These are phyloP conservation scores for Gymnarchus niloticus DNA, from an alignment of 2,113 vertebrate species.

Conservation along the genomic window DNA sequence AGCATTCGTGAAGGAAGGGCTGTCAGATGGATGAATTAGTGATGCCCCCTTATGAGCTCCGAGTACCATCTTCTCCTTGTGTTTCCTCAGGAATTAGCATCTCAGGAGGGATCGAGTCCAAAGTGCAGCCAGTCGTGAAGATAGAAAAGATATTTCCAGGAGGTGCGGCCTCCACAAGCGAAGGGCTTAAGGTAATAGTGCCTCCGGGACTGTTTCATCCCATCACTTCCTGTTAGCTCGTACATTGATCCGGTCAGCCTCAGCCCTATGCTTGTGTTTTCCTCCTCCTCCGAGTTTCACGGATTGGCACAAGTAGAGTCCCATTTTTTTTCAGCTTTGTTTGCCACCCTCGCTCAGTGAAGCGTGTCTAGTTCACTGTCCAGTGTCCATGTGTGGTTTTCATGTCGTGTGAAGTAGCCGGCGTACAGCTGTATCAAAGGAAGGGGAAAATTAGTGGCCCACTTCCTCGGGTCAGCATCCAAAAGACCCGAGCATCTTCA, in stretches of 20 bases:
- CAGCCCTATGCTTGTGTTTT: too few relatives aligned
- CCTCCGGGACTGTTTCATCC: background rate
- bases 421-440: too few relatives aligned
- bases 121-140: conserved; percentile 87
- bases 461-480: too few relatives aligned
- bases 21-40: background rate
- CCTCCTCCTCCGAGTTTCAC: too few relatives aligned
- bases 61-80: background rate
- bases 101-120: conserved; percentile 88
- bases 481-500: conserved; percentile 44
- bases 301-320: too few relatives aligned
- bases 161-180: conserved; percentile 81
- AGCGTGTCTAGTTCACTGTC: too few relatives aligned
- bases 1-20: background rate
- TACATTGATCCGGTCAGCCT: background rate
- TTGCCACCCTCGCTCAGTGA: too few relatives aligned
- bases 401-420: too few relatives aligned
- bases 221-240: background rate
- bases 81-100: conserved; percentile 82
- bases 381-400: too few relatives aligned
- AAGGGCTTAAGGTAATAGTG: conserved; percentile 73
- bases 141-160: conserved; percentile 97
- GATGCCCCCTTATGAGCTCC: background rate
- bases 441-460: too few relatives aligned
- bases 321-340: too few relatives aligned